Evolutionary conservation across 2,888 invertebrate genomes (phyloP).

Genomic region (Galerucella nymphaeae): DNA sequence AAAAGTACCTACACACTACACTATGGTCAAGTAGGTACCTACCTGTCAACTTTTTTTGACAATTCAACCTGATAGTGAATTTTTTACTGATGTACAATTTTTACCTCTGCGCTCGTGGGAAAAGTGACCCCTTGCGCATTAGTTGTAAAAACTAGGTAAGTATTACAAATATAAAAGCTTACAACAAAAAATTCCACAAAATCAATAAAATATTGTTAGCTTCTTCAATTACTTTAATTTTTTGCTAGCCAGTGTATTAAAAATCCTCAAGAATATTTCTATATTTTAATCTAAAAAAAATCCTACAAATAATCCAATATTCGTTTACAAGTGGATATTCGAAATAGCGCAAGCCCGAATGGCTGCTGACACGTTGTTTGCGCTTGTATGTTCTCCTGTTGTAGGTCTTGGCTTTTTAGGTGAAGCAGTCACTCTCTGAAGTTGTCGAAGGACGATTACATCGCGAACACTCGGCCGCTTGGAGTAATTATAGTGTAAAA

Average conservation of each 20-base stretch:
- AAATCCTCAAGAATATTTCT: constrained; percentile 9
- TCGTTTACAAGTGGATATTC: constrained; percentile 20
- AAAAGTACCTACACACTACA: no score
- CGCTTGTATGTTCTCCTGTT: constrained; percentile 29
- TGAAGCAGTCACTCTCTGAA: constrained; percentile 26
- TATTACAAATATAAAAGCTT: no score
- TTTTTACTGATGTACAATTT: no score
- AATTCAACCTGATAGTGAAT: no score
- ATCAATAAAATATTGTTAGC: no score
- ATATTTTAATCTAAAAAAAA: constrained; percentile 7
- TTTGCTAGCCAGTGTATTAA: neutral
- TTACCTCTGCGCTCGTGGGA: no score
- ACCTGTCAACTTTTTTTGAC: no score
- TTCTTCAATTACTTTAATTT: no score
- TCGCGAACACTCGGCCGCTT: constrained; percentile 20
- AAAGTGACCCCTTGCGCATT: no score
- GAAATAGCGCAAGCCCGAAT: constrained; percentile 39
- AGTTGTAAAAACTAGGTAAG: no score
- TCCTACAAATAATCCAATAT: constrained; percentile 40
- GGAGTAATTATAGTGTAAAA: constrained; percentile 15
- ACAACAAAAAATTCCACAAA: no score
- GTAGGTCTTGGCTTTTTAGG: constrained; percentile 31
- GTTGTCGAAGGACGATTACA: constrained; percentile 27
- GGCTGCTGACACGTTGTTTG: constrained; percentile 30
- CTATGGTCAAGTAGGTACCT: no score